Percentiles rank a stretch among this genome's conserved stretches.
Evolutionary conservation across 2,113 vertebrate genomes (phyloP).

Genomic region (Scomber colias): DNA sequence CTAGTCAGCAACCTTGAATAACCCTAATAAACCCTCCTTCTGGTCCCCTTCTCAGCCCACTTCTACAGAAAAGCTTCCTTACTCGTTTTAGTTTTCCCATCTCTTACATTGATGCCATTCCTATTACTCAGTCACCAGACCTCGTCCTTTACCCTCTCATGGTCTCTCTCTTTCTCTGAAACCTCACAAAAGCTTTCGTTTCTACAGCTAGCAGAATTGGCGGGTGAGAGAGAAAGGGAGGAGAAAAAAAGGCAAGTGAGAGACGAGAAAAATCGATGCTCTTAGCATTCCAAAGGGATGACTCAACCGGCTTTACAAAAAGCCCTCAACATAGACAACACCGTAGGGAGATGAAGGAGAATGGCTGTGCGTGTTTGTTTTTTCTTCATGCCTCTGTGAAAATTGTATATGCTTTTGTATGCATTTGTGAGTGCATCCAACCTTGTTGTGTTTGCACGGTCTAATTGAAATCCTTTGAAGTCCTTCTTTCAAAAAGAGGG

Average conservation of each 20-base stretch:
- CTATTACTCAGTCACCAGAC: slow-evolving; percentile 47
- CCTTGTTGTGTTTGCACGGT: background rate
- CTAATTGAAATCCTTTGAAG: slow-evolving; percentile 12
- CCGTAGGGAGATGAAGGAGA: slow-evolving; percentile 43
- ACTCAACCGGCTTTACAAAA: slow-evolving; percentile 74
- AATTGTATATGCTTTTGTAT: slow-evolving; percentile 31
- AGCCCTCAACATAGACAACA: slow-evolving; percentile 53
- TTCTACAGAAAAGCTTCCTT: slow-evolving; percentile 37
- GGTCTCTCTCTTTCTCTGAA: slow-evolving; percentile 31
- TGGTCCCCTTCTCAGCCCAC: slow-evolving; percentile 21
- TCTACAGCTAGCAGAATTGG: slow-evolving; percentile 57
- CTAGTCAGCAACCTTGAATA: slow-evolving; percentile 47
- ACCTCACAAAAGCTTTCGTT: slow-evolving; percentile 61
- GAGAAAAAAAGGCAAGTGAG: slow-evolving; percentile 40
- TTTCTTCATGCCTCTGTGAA: slow-evolving; percentile 24
- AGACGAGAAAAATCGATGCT: slow-evolving; percentile 69
- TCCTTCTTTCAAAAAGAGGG: slow-evolving; percentile 21
- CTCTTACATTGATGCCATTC: slow-evolving; percentile 54
- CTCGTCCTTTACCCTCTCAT: slow-evolving; percentile 31
- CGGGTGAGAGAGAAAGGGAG: slow-evolving; percentile 43
- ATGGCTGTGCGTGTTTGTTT: slow-evolving; percentile 36
- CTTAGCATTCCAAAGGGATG: slow-evolving; percentile 79
- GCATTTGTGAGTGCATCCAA: slow-evolving; percentile 2
- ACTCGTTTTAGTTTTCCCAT: slow-evolving; percentile 40
- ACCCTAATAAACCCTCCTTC: slow-evolving; percentile 35